Evolutionary conservation across 2,888 invertebrate genomes (phyloP), one percentile per base, ranked within the genome.

Genomic region (Aplocera efformata): DNA sequence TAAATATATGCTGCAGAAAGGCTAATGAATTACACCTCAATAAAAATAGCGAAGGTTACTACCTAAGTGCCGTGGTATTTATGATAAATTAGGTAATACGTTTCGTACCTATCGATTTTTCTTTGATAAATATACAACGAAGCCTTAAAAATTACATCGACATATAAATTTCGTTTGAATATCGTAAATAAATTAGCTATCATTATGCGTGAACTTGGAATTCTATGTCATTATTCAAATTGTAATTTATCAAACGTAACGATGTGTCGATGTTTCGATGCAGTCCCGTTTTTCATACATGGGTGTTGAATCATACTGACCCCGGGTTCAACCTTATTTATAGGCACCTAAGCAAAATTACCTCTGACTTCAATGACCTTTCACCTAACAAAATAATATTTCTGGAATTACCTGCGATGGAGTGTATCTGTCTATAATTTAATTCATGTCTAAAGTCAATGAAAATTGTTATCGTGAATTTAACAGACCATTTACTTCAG

Each of bases 291-390:
- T 69, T 67, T 67, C 67, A 62, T 66, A 54, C 49, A 55, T 53
- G 56, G 58, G 61, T 33, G 39, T 66, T 60, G 56, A 67, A 67
- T 67, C 58, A 66, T 66, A 60, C 63, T 60, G 66, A 74, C 72
- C 73, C 46, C 46, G 44, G 46, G 75, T 66, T 75, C 72, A 51
- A 42, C 47, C 56, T 67, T 67, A 75, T 77, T 75, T 74, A 77
- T 72, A 60, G 48, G 41, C 13, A 17, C 13, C 2, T 49, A 46
- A 35, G 38, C 50, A 47, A 54, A 42, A 33, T 32, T 45, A 50
- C 56, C 54, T 63, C 42, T 63, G 60, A 56, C 39, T 17, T 17
- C 2, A 17, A 33, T 32, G 47, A 50, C 54, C 54, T 63, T 44
- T 63, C 58, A 56, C 41, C 54, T 43, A 20, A 43, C 44, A 46